A percentile compares a stretch with the other conserved stretches of the same genome.
phyloP scores from a whole-genome alignment of 30 jellyfish, hydroid and myxozoan genomes.

The Cassiopea xamachana region DNA sequence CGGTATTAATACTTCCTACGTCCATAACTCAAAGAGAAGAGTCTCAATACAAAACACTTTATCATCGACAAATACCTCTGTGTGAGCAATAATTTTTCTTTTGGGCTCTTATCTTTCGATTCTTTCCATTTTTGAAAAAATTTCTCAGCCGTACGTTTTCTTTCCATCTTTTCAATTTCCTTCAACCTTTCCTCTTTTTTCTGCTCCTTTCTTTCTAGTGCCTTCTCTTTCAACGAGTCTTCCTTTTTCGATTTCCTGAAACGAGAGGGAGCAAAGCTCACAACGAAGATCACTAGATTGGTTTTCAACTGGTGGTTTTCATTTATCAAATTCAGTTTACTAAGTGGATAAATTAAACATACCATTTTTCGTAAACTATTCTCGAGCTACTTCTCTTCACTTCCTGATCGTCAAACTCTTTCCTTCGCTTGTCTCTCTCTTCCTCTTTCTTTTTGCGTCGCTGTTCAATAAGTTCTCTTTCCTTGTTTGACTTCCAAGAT shows the following conservation, averaged over 20 bases:
- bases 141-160: conserved; percentile 73
- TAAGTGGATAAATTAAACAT: not conserved
- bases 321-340: not conserved
- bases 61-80: conserved; percentile 52
- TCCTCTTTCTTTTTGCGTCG: conserved; percentile 51
- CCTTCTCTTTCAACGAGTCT: conserved; percentile 55
- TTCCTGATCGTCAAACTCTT: conserved; percentile 69
- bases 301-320: not conserved
- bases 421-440: conserved; percentile 50
- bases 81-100: conserved; percentile 41
- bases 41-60: not conserved
- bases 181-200: conserved; percentile 39
- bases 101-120: conserved; percentile 44
- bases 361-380: conserved; percentile 86
- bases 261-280: not conserved
- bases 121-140: conserved; percentile 81
- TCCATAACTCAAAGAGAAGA: too few relatives aligned
- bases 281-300: not conserved
- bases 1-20: too few relatives aligned
- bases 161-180: conserved; percentile 72
- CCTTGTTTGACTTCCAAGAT: conserved; percentile 84
- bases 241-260: conserved; percentile 84
- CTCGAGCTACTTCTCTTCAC: conserved; percentile 66
- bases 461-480: conserved; percentile 54
- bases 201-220: conserved; percentile 57